Evolutionary conservation across 2,797 vertebrate genomes (phyloP), one percentile per base, ranked within the genome.

Genomic region (Neosilurus mollespiculum): DNA sequence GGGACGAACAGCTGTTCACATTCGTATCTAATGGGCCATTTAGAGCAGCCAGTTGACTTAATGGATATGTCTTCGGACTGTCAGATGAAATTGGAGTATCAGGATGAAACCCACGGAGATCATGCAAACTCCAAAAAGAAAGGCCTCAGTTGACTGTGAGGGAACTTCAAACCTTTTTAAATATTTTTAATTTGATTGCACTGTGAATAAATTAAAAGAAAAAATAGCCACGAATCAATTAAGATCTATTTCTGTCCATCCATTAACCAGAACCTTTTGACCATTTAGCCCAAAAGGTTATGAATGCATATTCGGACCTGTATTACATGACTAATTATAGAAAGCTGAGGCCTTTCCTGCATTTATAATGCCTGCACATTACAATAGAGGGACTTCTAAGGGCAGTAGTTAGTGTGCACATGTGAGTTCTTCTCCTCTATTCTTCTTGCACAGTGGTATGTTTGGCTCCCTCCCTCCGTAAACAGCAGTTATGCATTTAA

Each of bases 401-500:
- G 12, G 9, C 9, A 18, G 59, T 10, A 49, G 61, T 53, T 51
- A 64, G 61, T 12, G 43, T 11, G 37, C 49, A 67, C 43, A 54
- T 30, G 11, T 51, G 37, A 58, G 56, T 34, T 53, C 51, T 61
- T 26, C 9, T 59, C 37, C 24, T 67, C 43, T 77, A 83, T 30
- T 37, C 69, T 66, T 11, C 3, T 9, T 9, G 22, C 67, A 59
- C 81, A 34, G 49, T 59, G n/a, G 51, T 49, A 69, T 84, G 22
- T 84, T 72, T 56, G 61, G 61, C 43, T 71, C 43, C 69, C 80
- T 88, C 59, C 84, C 64, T 85, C 65, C 71, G 80, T 81, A 85
- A 85, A 85, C 72, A 78, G 73, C 43, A 78, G 65, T 78, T 80
- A 56, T 20, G 22, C 58, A 56, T 73, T 80, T 84, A 84, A 82